These are phyloP conservation scores for Trogon surrucura DNA, from an alignment of 2,113 vertebrate species.

Conservation along the genomic window DNA sequence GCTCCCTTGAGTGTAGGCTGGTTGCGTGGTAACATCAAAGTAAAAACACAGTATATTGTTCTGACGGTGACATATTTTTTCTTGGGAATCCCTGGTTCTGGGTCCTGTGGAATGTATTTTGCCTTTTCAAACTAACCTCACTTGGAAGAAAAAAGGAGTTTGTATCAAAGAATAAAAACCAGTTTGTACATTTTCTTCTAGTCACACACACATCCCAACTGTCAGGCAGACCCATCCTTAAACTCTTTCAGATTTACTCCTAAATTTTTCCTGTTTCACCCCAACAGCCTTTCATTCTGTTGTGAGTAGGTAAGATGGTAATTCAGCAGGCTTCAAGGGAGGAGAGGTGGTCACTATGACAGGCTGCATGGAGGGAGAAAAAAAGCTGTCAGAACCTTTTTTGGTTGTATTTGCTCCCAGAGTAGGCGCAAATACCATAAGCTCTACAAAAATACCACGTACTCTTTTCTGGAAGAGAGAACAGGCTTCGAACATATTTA, in stretches of 20 bases:
- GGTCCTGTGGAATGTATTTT: background rate
- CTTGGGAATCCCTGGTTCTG: background rate
- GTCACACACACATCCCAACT: background rate
- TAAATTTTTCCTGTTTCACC: background rate
- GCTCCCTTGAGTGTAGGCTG: background rate
- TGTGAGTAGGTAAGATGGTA: background rate
- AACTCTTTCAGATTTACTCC: background rate
- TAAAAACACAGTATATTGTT: background rate
- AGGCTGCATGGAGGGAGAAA: background rate
- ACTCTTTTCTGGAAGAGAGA: background rate
- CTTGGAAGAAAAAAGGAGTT: background rate
- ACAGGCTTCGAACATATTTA: background rate
- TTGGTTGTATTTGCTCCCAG: background rate
- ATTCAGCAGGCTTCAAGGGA: background rate
- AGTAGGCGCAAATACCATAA: background rate
- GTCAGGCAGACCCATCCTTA: background rate
- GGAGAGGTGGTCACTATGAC: background rate
- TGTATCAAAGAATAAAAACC: background rate
- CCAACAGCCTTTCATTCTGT: background rate
- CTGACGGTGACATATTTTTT: background rate
- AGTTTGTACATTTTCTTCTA: background rate
- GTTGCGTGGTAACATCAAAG: background rate
- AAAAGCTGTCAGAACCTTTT: background rate
- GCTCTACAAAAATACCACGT: background rate
- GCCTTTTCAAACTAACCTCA: background rate